phyloP scores from a whole-genome alignment of 2,113 vertebrate species.

The Vanacampus margaritifer region DNA sequence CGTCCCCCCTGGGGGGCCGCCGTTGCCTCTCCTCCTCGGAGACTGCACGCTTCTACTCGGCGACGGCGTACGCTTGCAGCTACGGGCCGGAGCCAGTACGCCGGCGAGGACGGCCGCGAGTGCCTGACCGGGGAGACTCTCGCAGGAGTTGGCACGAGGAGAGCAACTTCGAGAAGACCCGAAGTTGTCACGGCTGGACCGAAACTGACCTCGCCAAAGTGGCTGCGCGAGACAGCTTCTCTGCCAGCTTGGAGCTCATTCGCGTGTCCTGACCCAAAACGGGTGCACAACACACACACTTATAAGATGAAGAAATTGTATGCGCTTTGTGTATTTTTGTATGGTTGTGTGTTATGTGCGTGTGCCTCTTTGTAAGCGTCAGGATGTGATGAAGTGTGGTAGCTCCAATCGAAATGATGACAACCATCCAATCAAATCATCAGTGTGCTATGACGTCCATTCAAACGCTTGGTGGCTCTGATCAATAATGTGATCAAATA shows the following conservation, averaged over 20 bases:
- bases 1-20: slow-evolving; percentile 73
- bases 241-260: slow-evolving; percentile 95
- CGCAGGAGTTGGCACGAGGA: slow-evolving; percentile 95
- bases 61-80: slow-evolving; percentile 75
- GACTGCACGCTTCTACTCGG: slow-evolving; percentile 81
- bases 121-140: slow-evolving; percentile 78
- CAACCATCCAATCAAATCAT: too few relatives aligned
- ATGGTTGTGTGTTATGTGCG: too few relatives aligned
- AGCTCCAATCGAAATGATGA: too few relatives aligned
- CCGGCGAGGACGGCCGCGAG: slow-evolving; percentile 78
- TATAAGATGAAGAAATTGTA: too few relatives aligned
- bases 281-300: too few relatives aligned
- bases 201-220: not conserved
- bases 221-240: slow-evolving; percentile 65
- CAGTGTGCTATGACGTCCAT: too few relatives aligned
- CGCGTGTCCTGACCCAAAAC: slow-evolving; percentile 83
- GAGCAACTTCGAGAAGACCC: slow-evolving; percentile 90
- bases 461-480: too few relatives aligned
- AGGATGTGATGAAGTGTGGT: too few relatives aligned
- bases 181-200: slow-evolving; percentile 80
- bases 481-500: too few relatives aligned
- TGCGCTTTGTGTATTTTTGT: too few relatives aligned
- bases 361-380: too few relatives aligned
- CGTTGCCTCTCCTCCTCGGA: slow-evolving; percentile 85
- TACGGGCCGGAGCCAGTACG: slow-evolving; percentile 74